These are phyloP conservation scores for Emmelina monodactyla DNA, from an alignment of 2,888 invertebrate species.

Conservation along the genomic window DNA sequence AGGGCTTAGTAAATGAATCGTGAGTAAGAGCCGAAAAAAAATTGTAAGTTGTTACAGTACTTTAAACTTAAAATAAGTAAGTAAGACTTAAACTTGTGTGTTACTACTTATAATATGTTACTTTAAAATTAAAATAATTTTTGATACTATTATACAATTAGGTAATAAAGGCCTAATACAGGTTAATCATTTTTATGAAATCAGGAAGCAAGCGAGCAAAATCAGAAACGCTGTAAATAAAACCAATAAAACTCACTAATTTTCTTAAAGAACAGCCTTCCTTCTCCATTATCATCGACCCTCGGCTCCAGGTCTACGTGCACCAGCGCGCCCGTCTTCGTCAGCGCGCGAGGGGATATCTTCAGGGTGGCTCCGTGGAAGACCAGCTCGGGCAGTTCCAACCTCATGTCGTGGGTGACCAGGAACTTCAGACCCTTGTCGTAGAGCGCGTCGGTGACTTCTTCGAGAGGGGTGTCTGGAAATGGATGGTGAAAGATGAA, in stretches of 20 bases:
- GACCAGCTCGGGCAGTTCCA: conserved; percentile 74
- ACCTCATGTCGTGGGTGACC: conserved; percentile 78
- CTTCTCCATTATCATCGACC: conserved; percentile 44
- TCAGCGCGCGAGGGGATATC: conserved; percentile 76
- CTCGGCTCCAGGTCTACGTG: conserved; percentile 75
- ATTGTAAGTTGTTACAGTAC: too few species aligned
- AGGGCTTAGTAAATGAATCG: too few species aligned
- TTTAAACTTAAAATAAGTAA: too few species aligned
- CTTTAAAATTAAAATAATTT: too few species aligned
- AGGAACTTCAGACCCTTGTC: conserved; percentile 76
- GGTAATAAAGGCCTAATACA: too few species aligned
- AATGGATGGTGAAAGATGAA: too few species aligned
- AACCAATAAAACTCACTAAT: conserved; percentile 63
- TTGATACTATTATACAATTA: background rate
- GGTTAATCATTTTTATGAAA: background rate
- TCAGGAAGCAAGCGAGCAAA: too few species aligned
- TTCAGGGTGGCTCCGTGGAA: conserved; percentile 78
- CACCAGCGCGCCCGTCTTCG: conserved; percentile 76
- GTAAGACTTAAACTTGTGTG: too few species aligned
- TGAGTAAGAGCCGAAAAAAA: too few species aligned
- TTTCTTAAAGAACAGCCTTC: conserved; percentile 74
- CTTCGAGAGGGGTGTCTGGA: conserved; percentile 73
- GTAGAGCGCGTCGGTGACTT: conserved; percentile 75
- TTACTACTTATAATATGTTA: too few species aligned
- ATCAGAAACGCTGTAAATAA: background rate